Base-by-base conservation (phyloP, 2,113 vertebrate genomes). In the Gavialis gangeticus region DNA sequence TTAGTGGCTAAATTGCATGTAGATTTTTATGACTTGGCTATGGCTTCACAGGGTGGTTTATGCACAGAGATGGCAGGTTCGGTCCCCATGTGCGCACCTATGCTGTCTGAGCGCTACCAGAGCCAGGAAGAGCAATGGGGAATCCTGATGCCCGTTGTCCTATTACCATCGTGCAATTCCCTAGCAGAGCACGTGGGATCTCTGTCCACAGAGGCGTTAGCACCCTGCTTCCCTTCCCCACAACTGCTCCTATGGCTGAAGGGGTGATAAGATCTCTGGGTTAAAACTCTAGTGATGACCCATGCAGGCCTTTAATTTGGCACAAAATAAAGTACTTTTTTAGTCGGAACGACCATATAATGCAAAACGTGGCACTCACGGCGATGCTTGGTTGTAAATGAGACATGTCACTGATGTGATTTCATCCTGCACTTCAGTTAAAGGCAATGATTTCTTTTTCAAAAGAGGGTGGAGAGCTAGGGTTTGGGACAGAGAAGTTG, bases 41-140 rank as follows among this genome's bases (percentile, higher is more conserved):
- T 79, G 79, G 84, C 82, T 66, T 83, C 64, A 37, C 5, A 84
- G 30, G 75, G 28, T 87, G 84, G 64, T 60, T 89, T 92, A 85
- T 79, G 91, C 94, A 96, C 93, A 93, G 87, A 84, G 75, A 93
- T 19, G 30, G 10, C 5, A 30, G 82, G 94, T 93, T 79, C 93
- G 89, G 92, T 94, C 94, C 93, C 95, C 93, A 97, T 95, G 95
- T 95, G 96, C 93, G 30, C 9, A 95, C 90, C 82, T 91, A 83
- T 1, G 87, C 90, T 94, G 96, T 96, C 95, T 95, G 94, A 94
- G 95, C 73, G 93, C 95, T 96, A 86, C 95, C 87, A 57, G 79
- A 95, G 96, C 96, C 96, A 96, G 96, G 94, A 97, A 96, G 94
- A 96, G 96, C 95, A 96, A 94, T 69, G 1, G 95, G 96, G 93